Evolutionary conservation across 1,140 invertebrate genomes (phyloP).

Genomic region (Lepidostoma basale): DNA sequence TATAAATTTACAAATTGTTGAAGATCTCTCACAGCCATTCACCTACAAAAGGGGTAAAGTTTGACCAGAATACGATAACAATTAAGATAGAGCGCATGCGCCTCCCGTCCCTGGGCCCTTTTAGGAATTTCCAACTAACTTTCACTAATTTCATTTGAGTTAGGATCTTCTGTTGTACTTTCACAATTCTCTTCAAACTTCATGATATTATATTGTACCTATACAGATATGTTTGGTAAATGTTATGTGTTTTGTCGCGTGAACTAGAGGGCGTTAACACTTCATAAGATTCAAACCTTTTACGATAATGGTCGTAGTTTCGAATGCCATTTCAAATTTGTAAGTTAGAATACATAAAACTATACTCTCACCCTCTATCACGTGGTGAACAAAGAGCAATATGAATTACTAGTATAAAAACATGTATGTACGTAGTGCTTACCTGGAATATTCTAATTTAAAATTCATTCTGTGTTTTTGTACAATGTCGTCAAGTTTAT

Average conservation of each 20-base stretch:
- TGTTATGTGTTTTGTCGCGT: neutral
- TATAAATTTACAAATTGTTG: too few relatives aligned
- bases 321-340: neutral
- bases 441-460: too few relatives aligned
- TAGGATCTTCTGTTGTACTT: slow-evolving; percentile 46
- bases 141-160: slow-evolving; percentile 47
- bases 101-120: slow-evolving; percentile 3
- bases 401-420: too few relatives aligned
- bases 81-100: slow-evolving; percentile 13
- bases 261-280: neutral
- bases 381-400: too few relatives aligned
- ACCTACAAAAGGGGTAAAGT: neutral
- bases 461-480: too few relatives aligned
- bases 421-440: too few relatives aligned
- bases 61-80: slow-evolving; percentile 17
- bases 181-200: slow-evolving; percentile 39
- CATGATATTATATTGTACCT: slow-evolving; percentile 22
- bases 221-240: neutral
- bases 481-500: too few relatives aligned
- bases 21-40: too few relatives aligned
- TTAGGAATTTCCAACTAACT: slow-evolving; percentile 41
- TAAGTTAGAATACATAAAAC: neutral
- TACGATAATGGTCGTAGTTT: neutral
- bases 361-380: too few relatives aligned
- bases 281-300: slow-evolving; percentile 6